A percentile compares a stretch with the other conserved stretches of the same genome.
Conservation (phyloP, 1,140 invertebrate genomes). For the Calephelis nemesis region DNA sequence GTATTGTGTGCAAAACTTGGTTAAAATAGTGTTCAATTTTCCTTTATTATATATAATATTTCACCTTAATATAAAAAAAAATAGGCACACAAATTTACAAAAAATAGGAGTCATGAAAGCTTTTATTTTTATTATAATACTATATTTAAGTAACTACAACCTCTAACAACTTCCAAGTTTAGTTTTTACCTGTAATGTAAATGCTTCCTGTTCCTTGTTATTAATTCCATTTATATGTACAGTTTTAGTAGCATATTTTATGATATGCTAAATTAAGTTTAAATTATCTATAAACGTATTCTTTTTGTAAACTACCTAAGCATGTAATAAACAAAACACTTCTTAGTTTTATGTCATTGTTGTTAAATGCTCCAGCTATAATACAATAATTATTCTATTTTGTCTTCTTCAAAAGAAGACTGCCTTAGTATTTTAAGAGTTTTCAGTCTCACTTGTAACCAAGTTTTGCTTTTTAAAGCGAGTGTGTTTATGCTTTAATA, state of each 20-base stretch:
- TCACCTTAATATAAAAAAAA: conserved; percentile 22
- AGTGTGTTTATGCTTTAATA: conserved; percentile 62
- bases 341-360: too few relatives aligned
- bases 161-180: background rate
- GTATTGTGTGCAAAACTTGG: conserved; percentile 70
- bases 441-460: conserved; percentile 46
- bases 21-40: conserved; percentile 47
- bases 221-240: too few relatives aligned
- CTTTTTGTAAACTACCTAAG: too few relatives aligned
- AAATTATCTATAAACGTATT: too few relatives aligned
- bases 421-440: background rate
- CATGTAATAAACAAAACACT: too few relatives aligned
- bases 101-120: background rate
- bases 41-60: too few relatives aligned
- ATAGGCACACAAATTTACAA: background rate
- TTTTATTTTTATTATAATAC: background rate
- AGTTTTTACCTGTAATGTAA: background rate
- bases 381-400: background rate
- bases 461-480: conserved; percentile 71
- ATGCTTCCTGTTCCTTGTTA: too few relatives aligned
- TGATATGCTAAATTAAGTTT: too few relatives aligned
- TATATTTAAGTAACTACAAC: background rate
- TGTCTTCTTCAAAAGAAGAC: background rate
- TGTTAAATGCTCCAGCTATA: background rate
- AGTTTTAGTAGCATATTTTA: too few relatives aligned